Evolutionary conservation across 2,888 invertebrate species (phyloP).

Genomic region (Acanthosepion lycidas): DNA sequence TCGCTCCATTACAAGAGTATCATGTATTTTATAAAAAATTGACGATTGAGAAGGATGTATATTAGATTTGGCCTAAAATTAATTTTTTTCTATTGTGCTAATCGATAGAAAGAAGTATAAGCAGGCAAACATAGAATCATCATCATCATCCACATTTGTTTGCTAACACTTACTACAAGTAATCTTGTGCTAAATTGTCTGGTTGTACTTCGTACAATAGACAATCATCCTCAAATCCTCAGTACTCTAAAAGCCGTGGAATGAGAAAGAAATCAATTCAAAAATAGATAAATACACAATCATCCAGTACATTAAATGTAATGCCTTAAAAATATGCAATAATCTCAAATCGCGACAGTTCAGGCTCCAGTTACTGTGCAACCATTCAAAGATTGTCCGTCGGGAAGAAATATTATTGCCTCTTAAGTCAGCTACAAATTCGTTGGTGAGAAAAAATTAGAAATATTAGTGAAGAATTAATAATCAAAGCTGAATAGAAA

Average conservation of each 20-base stretch:
- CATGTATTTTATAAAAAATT: background rate
- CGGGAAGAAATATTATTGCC: slow-evolving; percentile 6
- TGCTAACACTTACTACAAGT: no score
- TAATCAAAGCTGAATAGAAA: background rate
- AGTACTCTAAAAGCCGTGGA: background rate
- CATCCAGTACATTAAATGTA: background rate
- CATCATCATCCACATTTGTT: no score
- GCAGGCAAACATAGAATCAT: no score
- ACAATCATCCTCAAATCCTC: background rate
- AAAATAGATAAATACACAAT: background rate
- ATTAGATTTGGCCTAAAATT: no score
- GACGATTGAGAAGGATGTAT: background rate
- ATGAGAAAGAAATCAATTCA: background rate
- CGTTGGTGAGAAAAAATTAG: background rate
- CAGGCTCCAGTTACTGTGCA: background rate
- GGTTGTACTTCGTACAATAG: background rate
- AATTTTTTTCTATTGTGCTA: no score
- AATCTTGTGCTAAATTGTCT: no score
- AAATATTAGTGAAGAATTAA: background rate
- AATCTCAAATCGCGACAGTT: background rate
- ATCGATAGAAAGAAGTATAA: no score
- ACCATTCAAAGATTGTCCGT: background rate
- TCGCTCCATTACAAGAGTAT: background rate
- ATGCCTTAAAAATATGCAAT: background rate
- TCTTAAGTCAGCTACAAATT: background rate